A percentile compares a stretch with the other conserved stretches of the same genome.
phyloP scores from a whole-genome alignment of 37 sponge, comb jelly and placozoan species.

The Ianthella basta region DNA sequence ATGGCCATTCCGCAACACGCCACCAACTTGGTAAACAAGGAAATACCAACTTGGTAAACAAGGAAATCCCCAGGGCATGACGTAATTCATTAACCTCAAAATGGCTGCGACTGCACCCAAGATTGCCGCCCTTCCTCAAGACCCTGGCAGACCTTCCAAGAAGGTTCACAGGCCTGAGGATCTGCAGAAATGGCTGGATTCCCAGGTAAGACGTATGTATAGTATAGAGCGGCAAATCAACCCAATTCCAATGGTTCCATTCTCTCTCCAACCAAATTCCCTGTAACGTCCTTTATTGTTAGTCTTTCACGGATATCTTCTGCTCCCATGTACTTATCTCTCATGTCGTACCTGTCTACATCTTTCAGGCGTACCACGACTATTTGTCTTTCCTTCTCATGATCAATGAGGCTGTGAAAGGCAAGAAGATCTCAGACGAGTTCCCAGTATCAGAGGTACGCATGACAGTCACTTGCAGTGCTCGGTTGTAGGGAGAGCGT shows the following conservation, averaged over 20 bases:
- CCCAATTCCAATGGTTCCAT: background rate
- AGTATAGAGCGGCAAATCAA: background rate
- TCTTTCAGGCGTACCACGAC: conserved; percentile 70
- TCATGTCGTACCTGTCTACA: background rate
- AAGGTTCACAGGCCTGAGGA: conserved; percentile 48
- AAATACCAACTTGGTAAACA: too few species aligned
- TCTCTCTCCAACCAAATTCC: too few species aligned
- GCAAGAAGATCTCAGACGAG: conserved; percentile 60
- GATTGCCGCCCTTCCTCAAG: background rate
- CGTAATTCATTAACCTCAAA: too few species aligned
- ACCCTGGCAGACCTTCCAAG: conserved; percentile 19
- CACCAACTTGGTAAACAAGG: too few species aligned
- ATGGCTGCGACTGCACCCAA: conserved; percentile 22
- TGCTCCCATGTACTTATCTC: too few species aligned
- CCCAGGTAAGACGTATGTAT: conserved; percentile 47
- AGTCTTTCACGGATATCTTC: too few species aligned
- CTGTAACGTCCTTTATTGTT: too few species aligned
- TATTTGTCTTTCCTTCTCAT: conserved; percentile 65
- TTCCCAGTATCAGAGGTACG: conserved; percentile 36
- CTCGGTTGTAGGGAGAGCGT: background rate
- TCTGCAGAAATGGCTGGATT: conserved; percentile 67
- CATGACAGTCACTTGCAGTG: background rate
- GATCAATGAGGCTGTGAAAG: conserved; percentile 70
- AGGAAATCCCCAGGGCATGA: too few species aligned
- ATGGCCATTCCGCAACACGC: too few species aligned